Base-by-base conservation (phyloP, 2,113 vertebrate species). In the Rousettus leschenaultii region DNA sequence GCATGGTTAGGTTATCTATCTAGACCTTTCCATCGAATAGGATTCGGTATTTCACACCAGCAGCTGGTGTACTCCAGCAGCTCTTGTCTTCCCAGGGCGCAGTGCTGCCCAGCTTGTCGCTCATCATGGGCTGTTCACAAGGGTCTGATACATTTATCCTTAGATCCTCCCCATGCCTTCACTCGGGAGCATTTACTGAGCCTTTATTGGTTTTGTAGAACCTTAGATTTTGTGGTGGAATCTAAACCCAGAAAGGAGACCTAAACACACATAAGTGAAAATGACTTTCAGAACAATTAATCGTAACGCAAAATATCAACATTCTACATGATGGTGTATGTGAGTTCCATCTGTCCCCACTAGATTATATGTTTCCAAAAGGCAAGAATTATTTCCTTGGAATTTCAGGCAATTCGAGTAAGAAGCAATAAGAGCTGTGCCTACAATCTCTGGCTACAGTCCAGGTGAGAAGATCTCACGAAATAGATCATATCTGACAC, bases 381-480 rank as follows among this genome's bases (percentile, higher is more conserved):
- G 63, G 33, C 19, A 43, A 53, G n/a, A 35, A 28, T 83, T 63
- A 51, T 61, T 87, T 74, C 82, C 43, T 83, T 43, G 70, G 90
- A 53, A 61, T 43, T 57, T 65, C 33, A 90, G 75, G 38, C 33
- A 12, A 65, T 93, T 79, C 75, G 94, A 93, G 24, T 55, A 61
- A 53, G 87, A 51, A 80, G 93, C 53, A 65, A 0, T 21, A 21
- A 83, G 80, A 74, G 28, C 3, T 33, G 86, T 55, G 55, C 35
- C 45, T 30, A 3, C 57, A 21, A 8, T 66, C 48, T 59, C 80
- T 93, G 96, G 96, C 89, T 13, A 1, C 3, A 6, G 21, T 55
- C 93, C 77, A 94, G 89, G 75, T 53, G 59, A 89, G 75, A 59
- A 86, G 82, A 70, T 61, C 86, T 95, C n/a, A 12, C 3, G 28